Percentiles rank a stretch among this genome's conserved stretches.
Evolutionary conservation across 23 tunicate species (phyloP).

Genomic region (Trididemnum miniatum): DNA sequence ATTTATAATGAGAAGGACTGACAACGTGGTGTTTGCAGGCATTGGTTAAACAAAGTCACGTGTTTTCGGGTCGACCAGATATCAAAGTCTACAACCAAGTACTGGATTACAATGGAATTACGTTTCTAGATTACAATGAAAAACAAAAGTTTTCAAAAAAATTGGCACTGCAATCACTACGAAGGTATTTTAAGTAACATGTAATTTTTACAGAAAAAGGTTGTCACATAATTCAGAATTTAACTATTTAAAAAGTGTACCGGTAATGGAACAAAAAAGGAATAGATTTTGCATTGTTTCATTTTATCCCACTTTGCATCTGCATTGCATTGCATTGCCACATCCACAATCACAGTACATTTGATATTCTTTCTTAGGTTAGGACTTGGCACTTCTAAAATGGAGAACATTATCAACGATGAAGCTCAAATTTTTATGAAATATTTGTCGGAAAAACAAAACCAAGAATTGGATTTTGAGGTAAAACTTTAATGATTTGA

Average conservation of each 20-base stretch:
- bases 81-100: constrained; percentile 21
- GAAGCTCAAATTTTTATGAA: background rate
- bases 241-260: no score
- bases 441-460: background rate
- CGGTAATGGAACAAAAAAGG: no score
- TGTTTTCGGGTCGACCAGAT: constrained; percentile 36
- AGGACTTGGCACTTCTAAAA: constrained; percentile 17
- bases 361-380: background rate
- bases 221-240: no score
- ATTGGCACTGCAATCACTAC: constrained; percentile 17
- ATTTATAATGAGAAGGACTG: no score
- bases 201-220: no score
- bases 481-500: no score
- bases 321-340: no score
- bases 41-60: constrained; percentile 27
- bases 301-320: no score
- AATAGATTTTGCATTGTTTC: no score
- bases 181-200: no score
- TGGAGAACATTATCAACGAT: constrained; percentile 20
- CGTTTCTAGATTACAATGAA: constrained; percentile 21
- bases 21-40: constrained; percentile 22
- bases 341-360: no score
- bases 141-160: constrained; percentile 5
- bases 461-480: background rate
- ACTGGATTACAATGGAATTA: constrained; percentile 12